Base-by-base conservation (phyloP, 1,140 invertebrate species). In the Zaprionus gabonicus region DNA sequence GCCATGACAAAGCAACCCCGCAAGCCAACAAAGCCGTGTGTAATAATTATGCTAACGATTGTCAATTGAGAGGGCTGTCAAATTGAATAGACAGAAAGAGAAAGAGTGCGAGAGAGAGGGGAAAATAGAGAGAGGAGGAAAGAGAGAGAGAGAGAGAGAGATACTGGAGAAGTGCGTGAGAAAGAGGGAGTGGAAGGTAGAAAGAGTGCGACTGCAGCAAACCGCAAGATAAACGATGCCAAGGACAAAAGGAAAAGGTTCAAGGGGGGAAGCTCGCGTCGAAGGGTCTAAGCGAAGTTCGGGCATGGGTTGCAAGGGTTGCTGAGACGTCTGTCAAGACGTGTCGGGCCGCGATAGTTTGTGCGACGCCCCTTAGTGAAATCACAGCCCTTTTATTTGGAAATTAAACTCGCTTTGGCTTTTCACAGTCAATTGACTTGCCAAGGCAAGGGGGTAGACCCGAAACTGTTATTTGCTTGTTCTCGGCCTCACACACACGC, bases 41-140 rank as follows among this genome's bases (percentile, higher is more conserved):
- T 91, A 88, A 82, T 91, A 91, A 90, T 91, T 90, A 90, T 91
- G 85, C 87, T 91, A 90, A 91, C 87, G 87, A 91, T 77, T 91
- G 87, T 90, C 85, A 90, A 90, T 91, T 82, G 80, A 68, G 44
- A 60, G 82, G 77, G 74, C 77, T 70, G 77, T 71, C 63, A 75
- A 88, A 88, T 84, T 84, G 74, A 84, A 84, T 73, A 68, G 77
- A 65, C 7, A 31, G 31, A 10, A 9, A 34, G 31, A 10, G 31
- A 3, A 3, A 10, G 31, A 3, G 9, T 10, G 9, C 2, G 9
- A 34, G 9, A 34, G 31, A 3, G 31, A 34, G 28, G 2, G 28
- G 9, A 9, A 34, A 9, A 31, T 0, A 34, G 0, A 9, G 31
- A 0, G 9, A 34, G 31, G 9, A 0, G 9, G 31, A 27, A 27